Percentiles rank a stretch among this genome's conserved stretches.
These are phyloP conservation scores for Limnephilus rhombicus DNA, from an alignment of 2,888 invertebrate species.

Conservation along the genomic window DNA sequence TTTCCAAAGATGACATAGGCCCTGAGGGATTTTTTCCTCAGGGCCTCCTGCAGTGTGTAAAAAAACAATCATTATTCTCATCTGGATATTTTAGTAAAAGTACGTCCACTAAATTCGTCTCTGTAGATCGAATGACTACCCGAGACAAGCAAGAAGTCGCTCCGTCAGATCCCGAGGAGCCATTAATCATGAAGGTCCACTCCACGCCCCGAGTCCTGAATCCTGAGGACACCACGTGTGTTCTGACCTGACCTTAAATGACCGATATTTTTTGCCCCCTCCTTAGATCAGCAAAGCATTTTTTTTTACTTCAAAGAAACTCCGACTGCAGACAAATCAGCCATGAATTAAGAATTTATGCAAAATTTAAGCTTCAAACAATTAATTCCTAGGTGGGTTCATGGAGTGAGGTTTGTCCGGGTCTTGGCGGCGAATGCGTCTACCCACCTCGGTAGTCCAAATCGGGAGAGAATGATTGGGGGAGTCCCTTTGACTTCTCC, in stretches of 20 bases:
- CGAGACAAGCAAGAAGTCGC: slow-evolving; percentile 14
- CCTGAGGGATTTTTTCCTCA: too few species aligned
- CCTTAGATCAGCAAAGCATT: background rate
- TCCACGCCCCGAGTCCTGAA: background rate
- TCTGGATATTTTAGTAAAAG: too few species aligned
- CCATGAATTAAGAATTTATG: background rate
- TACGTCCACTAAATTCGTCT: background rate
- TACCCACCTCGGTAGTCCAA: too few species aligned
- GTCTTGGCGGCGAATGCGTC: too few species aligned
- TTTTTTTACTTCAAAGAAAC: slow-evolving; percentile 8
- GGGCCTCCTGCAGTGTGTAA: too few species aligned
- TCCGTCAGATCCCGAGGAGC: background rate
- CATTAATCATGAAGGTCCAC: slow-evolving; percentile 16
- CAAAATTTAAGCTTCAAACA: background rate
- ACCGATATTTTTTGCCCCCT: slow-evolving; percentile 30
- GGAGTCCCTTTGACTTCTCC: too few species aligned
- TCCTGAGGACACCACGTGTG: slow-evolving; percentile 16
- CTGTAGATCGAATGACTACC: slow-evolving; percentile 14
- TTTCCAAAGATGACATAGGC: too few species aligned
- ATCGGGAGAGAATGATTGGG: too few species aligned
- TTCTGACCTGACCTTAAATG: slow-evolving; percentile 31
- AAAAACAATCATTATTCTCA: too few species aligned
- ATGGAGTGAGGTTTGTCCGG: too few species aligned
- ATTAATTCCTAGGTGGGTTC: too few species aligned
- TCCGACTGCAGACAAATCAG: background rate